phyloP scores from a whole-genome alignment of 37 sponge, comb jelly and placozoan genomes.

The Cladorhizidae sp. region DNA sequence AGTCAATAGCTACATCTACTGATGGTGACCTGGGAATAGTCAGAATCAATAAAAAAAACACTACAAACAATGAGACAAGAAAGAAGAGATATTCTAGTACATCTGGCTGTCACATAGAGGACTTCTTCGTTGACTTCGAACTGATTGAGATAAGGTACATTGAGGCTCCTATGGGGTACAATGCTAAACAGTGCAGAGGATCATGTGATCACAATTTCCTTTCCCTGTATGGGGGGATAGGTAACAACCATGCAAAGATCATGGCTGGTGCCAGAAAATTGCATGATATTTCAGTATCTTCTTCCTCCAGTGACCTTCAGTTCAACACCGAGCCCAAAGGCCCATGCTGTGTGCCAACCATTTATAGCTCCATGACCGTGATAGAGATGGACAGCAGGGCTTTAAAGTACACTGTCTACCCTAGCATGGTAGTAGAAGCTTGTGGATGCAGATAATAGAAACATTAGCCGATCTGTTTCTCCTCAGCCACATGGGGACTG shows the following conservation, averaged over 20 bases:
- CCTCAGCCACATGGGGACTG: too few relatives aligned
- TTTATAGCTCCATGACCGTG: constrained; percentile 24
- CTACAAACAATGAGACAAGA: not conserved
- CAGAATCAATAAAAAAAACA: not conserved
- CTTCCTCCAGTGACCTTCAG: not conserved
- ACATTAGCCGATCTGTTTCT: too few relatives aligned
- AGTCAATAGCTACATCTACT: not conserved
- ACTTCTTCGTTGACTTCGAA: constrained; percentile 19
- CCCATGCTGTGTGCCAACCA: constrained; percentile 54
- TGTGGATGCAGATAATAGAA: constrained; percentile 63
- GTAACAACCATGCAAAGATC: constrained; percentile 43
- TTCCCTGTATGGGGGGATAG: not conserved
- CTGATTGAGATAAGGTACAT: constrained; percentile 17
- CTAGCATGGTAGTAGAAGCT: constrained; percentile 29
- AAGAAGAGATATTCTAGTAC: not conserved
- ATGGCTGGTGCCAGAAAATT: constrained; percentile 38
- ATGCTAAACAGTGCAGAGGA: constrained; percentile 46
- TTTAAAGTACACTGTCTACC: not conserved
- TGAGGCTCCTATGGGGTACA: constrained; percentile 22
- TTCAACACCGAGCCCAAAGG: constrained; percentile 2
- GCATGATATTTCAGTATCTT: not conserved
- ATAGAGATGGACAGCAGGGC: not conserved
- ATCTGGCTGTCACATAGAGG: constrained; percentile 4
- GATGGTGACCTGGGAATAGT: not conserved
- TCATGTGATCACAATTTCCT: constrained; percentile 17